Evolutionary conservation across 2,113 vertebrate species (phyloP).

Genomic region (Lagopus muta): DNA sequence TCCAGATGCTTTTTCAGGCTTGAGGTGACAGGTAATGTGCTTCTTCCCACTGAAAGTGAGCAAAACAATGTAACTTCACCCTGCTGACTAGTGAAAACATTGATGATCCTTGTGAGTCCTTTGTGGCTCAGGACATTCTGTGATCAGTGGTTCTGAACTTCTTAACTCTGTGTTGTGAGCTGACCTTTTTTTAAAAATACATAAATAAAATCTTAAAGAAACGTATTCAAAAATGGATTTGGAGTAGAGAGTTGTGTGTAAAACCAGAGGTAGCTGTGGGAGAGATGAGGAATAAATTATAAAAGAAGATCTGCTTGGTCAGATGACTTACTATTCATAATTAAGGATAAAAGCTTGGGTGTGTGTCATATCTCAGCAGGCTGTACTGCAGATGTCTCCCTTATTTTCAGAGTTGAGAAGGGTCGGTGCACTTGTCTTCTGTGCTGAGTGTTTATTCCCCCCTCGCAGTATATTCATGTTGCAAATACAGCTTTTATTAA

Average conservation of each 20-base stretch:
- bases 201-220: not conserved
- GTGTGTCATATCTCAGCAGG: not conserved
- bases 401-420: too few relatives aligned
- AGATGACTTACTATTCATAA: not conserved
- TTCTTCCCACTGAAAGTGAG: not conserved
- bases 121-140: too few relatives aligned
- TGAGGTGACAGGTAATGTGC: not conserved
- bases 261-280: not conserved
- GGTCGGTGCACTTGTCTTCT: too few relatives aligned
- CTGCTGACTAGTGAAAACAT: too few relatives aligned
- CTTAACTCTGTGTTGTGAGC: not conserved
- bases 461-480: not conserved
- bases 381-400: not conserved
- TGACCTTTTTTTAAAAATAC: not conserved
- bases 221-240: not conserved
- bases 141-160: too few relatives aligned
- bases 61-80: not conserved
- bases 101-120: too few relatives aligned
- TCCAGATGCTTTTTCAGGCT: not conserved
- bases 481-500: not conserved
- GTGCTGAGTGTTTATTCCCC: not conserved
- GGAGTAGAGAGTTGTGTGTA: not conserved
- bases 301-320: not conserved
- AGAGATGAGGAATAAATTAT: not conserved
- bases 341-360: not conserved